Evolutionary conservation across 1,140 invertebrate species (phyloP), one percentile per base, ranked within the genome.

Genomic region (Drosophila bipectinata): DNA sequence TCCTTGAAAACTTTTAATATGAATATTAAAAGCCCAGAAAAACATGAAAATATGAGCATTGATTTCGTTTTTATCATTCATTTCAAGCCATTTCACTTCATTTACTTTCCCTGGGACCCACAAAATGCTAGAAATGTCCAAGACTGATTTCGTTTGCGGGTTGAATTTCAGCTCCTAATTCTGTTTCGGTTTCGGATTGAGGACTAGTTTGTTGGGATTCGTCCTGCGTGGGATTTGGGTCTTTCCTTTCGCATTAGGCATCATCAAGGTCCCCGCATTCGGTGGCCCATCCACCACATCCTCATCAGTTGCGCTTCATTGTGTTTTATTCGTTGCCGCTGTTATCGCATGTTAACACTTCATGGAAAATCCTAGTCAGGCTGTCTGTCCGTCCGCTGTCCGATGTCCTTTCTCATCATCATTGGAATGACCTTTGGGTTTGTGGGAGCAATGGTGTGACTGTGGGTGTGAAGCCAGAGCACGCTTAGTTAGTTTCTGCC

Each of bases 331-430:
- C 78, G 79, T 44, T 72, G 62, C 32, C 41, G 58, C 78, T 85
- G 79, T 88, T 88, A 88, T 88, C 83, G 72, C 67, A 72, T 77
- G 83, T 88, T 88, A 88, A 88, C 83, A 88, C 83, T 88, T 88
- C 83, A 88, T 87, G 74, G 80, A 45, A 79, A 88, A 78, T 88
- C 75, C 72, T 26, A 63, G 63, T 57, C 61, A 63, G 66, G 21
- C 32, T 52, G 61, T 57, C 66, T 24, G 44, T 37, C 32, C 34
- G 54, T 48, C 53, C 37, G 57, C 37, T 71, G 57, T 72, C 74
- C 37, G 58, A 44, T 71, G 57, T 72, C 74, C 60, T 66, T 61
- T 15, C 73, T 56, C 79, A 63, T 72, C 79, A 83, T 78, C 79
- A 82, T 88, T 88, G 83, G 72, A 79, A 89, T 88, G 83, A 88